These are phyloP conservation scores for Muscicapa striata DNA, from an alignment of 2,797 vertebrate species.

Conservation along the genomic window DNA sequence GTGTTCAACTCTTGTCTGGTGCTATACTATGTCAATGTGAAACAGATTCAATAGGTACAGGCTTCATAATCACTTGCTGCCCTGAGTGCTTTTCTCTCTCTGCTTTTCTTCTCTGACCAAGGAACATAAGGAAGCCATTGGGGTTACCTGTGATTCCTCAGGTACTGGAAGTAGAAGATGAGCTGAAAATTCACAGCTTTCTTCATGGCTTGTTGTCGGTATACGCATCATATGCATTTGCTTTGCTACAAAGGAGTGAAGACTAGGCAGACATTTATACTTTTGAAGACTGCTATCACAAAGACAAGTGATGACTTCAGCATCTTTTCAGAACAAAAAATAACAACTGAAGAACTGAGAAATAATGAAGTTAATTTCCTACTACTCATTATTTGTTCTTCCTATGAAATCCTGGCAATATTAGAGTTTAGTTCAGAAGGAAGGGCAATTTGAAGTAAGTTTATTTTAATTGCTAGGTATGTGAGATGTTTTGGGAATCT, in stretches of 20 bases:
- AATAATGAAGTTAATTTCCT: neutral
- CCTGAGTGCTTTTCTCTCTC: neutral
- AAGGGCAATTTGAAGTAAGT: neutral
- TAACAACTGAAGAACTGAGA: neutral
- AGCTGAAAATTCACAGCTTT: neutral
- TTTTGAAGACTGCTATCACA: neutral
- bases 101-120: no score
- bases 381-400: neutral
- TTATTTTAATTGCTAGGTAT: neutral
- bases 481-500: neutral
- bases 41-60: neutral
- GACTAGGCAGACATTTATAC: neutral
- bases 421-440: neutral
- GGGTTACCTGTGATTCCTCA: neutral
- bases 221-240: accelerated
- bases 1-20: neutral
- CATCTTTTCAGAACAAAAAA: neutral
- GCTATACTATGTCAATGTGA: neutral
- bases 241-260: neutral
- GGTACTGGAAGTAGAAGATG: neutral
- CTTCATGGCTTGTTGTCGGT: neutral
- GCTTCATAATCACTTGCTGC: neutral
- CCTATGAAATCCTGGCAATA: neutral
- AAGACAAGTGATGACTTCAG: neutral
- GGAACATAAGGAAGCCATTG: neutral